Conservation (phyloP, 1,140 invertebrate species). For the Polypedilum vanderplanki region DNA sequence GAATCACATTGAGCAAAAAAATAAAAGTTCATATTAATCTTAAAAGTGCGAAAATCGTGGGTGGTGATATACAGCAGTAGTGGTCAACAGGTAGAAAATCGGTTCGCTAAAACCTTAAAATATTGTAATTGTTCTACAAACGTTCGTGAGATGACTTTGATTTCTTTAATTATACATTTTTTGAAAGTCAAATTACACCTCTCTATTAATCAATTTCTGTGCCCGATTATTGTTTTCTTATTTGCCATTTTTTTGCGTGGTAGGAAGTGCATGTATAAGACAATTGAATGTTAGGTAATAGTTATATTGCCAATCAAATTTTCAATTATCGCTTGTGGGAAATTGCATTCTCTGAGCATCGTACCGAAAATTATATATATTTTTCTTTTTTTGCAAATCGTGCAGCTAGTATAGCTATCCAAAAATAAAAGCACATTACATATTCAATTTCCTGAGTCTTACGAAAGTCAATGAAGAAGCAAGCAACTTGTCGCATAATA, state of each 20-base stretch:
- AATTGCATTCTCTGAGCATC: neutral
- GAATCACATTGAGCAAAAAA: neutral
- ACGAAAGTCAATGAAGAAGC: neutral
- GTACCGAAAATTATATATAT: neutral
- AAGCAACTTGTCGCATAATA: neutral
- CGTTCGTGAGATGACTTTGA: neutral
- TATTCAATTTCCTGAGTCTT: neutral
- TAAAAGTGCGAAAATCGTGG: conserved; percentile 1
- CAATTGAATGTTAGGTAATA: neutral
- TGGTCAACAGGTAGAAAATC: neutral
- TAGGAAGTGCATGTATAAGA: conserved; percentile 7
- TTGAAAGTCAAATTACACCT: conserved; percentile 11
- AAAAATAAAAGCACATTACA: neutral
- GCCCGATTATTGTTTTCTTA: neutral
- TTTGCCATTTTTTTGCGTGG: neutral
- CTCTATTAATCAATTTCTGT: conserved; percentile 1
- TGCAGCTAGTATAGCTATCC: neutral
- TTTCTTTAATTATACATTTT: neutral
- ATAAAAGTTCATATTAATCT: neutral
- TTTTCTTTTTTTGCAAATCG: neutral
- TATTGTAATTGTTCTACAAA: neutral
- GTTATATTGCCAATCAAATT: neutral
- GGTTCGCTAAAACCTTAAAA: neutral
- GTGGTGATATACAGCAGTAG: neutral
- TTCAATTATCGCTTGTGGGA: conserved; percentile 2